Evolutionary conservation across 2,113 vertebrate genomes (phyloP).

Genomic region (Oceanites oceanicus): DNA sequence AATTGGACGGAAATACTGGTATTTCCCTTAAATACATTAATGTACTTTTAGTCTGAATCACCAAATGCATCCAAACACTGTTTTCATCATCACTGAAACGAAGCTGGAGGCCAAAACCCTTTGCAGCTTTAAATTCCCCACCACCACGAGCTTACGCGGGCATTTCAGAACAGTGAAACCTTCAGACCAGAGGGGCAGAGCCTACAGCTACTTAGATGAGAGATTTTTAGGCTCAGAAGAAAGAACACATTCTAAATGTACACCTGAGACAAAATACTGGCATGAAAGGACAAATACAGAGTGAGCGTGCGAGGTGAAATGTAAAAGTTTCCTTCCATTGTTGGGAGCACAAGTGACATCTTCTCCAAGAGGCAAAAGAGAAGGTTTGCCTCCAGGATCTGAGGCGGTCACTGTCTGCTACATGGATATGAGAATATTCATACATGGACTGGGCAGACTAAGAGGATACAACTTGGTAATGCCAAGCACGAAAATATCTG

Average conservation of each 20-base stretch:
- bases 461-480: not conserved
- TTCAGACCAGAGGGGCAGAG: not conserved
- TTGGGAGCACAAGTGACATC: accelerated
- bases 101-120: not conserved
- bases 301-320: not conserved
- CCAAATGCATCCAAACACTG: not conserved
- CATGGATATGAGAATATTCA: not conserved
- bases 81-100: not conserved
- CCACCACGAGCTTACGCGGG: not conserved
- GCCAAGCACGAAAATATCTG: not conserved
- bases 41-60: not conserved
- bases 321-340: not conserved
- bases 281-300: not conserved
- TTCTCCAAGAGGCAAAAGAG: not conserved
- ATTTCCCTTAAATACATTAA: not conserved
- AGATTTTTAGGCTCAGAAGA: not conserved
- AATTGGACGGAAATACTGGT: not conserved
- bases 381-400: not conserved
- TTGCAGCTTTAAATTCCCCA: not conserved
- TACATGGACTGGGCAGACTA: not conserved
- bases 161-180: not conserved
- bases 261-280: not conserved
- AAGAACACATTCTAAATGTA: not conserved
- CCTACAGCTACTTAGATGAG: not conserved
- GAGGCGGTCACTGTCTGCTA: not conserved